Evolutionary conservation across 1,140 invertebrate genomes (phyloP), one percentile per base, ranked within the genome.

Genomic region (Dinothrombium tinctorium): DNA sequence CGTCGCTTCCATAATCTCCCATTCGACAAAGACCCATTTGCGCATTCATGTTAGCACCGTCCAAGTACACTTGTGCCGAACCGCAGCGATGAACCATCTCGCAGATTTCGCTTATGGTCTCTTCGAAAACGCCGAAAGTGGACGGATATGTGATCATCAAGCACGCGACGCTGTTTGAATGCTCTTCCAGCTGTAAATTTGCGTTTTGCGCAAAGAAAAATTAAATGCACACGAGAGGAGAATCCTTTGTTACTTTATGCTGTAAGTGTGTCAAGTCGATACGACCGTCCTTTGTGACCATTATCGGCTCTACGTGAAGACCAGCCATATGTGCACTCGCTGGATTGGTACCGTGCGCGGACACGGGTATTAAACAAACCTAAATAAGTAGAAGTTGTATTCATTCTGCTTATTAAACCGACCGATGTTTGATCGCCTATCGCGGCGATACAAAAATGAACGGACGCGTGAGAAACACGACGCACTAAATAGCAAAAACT

Each of bases 41-140:
- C 2, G 94, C 94, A 58, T 99, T 99, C 86, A 99, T 95, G 54
- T 98, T 99, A n/a, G 94, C 94, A 2, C 92, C 94, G 56, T 99
- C 94, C 14, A 98, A 58, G 55, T 98, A 99, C 1, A 99, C 72
- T 60, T 96, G 90, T 0, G 89, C 92, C 5, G 33, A 37, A 4
- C 94, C 92, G 53, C 77, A 72, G 32, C 73, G 65, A 58, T 99
- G 94, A 25, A 94, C 73, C 47, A 89, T 60, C 21, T 75, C 69
- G 58, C 92, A 98, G 23, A 99, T 76, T 43, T 92, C 81, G 0
- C 74, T 60, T 3, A 96, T 79, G 0, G 75, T 78, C 51, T 90
- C 83, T 56, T 99, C 94, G 59, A 98, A 99, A 0, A 98, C 84
- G 2, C 94, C 94, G 62, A 92, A 89, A 0, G 94, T 99, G 2